These are phyloP conservation scores for Virgularia gustaviana DNA, from an alignment of 92 coral and sea anemone species.

Conservation along the genomic window DNA sequence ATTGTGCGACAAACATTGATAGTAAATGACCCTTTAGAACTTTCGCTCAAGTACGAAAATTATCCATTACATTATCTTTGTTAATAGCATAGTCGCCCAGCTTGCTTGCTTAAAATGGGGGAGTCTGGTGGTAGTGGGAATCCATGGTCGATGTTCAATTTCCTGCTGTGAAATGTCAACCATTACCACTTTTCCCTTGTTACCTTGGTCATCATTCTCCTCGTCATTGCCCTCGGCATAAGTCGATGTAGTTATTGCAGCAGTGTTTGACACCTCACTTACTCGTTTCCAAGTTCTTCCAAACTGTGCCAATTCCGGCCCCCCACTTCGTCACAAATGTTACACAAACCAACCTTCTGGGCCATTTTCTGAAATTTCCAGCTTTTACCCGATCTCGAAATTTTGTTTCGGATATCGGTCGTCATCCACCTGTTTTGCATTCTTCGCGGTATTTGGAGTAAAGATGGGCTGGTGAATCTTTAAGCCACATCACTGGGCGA, in stretches of 20 bases:
- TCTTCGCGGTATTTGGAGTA: neutral
- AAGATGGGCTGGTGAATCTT: neutral
- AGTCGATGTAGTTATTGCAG: neutral
- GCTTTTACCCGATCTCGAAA: constrained; percentile 13
- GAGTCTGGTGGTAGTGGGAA: neutral
- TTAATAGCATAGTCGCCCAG: neutral
- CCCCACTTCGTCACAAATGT: constrained; percentile 33
- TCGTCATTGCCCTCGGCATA: neutral
- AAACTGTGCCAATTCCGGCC: constrained; percentile 18
- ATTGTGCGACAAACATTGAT: no score
- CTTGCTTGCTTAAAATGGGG: no score
- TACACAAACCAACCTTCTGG: constrained; percentile 19
- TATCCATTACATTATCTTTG: no score
- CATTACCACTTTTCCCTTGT: neutral
- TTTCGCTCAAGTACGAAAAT: no score
- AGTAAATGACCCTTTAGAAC: no score
- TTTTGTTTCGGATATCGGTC: constrained; percentile 23
- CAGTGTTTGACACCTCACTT: neutral
- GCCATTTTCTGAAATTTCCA: constrained; percentile 13
- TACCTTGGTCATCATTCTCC: neutral
- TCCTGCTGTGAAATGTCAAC: neutral
- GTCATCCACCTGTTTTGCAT: constrained; percentile 10
- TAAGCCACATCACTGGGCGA: constrained; percentile 34
- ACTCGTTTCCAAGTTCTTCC: neutral
- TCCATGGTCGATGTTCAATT: neutral